These are phyloP conservation scores for Marasmarcha lunaedactyla DNA, from an alignment of 2,888 invertebrate species.

Conservation along the genomic window DNA sequence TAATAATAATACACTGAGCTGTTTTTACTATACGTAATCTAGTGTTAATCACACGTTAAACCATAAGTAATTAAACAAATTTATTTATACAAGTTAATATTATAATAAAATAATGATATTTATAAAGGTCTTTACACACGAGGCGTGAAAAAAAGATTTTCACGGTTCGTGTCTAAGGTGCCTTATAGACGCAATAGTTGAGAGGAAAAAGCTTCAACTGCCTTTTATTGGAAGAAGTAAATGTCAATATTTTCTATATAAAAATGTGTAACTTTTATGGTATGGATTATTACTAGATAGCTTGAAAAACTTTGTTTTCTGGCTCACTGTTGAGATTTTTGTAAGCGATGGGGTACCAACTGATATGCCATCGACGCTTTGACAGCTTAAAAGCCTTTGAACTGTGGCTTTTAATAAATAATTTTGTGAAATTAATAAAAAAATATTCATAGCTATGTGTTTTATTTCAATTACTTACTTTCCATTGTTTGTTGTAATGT, in stretches of 20 bases:
- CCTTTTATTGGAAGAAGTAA: constrained; percentile 46
- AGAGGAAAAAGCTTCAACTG: constrained; percentile 44
- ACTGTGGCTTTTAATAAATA: constrained; percentile 68
- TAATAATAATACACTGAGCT: constrained; percentile 52
- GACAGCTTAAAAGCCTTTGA: constrained; percentile 67
- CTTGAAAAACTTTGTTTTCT: constrained; percentile 49
- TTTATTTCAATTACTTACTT: constrained; percentile 7
- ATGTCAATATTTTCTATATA: constrained; percentile 63
- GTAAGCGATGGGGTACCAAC: constrained; percentile 25
- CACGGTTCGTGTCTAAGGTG: no score
- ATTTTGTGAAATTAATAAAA: constrained; percentile 70
- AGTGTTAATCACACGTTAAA: constrained; percentile 58
- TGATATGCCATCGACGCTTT: constrained; percentile 50
- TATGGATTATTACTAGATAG: constrained; percentile 50
- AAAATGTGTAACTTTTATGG: constrained; percentile 41
- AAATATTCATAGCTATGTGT: constrained; percentile 43
- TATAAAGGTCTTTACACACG: neutral
- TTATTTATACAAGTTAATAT: constrained; percentile 45
- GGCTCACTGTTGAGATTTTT: constrained; percentile 43
- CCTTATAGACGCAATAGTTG: constrained; percentile 36
- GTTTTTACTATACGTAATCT: constrained; percentile 62
- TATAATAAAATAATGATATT: constrained; percentile 17
- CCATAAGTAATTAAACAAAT: constrained; percentile 48
- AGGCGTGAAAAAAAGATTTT: neutral
- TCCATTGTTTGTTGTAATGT: no score